Evolutionary conservation across 2,113 vertebrate genomes (phyloP).

Genomic region (Alexandromys fortis): DNA sequence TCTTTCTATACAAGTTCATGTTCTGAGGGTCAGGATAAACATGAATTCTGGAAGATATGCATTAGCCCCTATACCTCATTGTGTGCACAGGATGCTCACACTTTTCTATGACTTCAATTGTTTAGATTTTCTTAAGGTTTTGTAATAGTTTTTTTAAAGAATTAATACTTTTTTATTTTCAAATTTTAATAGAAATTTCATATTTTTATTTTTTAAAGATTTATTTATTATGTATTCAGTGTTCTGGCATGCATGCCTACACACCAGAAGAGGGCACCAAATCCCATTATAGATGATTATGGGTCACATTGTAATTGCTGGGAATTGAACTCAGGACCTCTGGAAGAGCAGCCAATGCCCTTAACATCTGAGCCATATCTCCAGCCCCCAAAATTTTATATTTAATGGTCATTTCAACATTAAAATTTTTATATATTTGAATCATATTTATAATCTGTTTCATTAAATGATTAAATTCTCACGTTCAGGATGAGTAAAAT

Average conservation of each 20-base stretch:
- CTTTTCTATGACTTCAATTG: not conserved
- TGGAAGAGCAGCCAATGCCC: no score
- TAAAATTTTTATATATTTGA: no score
- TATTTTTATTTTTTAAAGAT: no score
- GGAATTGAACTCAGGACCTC: no score
- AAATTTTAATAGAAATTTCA: not conserved
- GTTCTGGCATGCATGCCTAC: no score
- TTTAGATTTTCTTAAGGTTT: not conserved
- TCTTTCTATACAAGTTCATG: not conserved
- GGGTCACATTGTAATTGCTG: no score
- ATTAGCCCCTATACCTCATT: not conserved
- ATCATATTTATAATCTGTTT: not conserved
- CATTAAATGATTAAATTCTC: not conserved
- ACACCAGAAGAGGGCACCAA: no score
- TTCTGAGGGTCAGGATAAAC: not conserved
- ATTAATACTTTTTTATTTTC: not conserved
- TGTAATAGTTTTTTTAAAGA: not conserved
- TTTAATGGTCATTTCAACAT: not conserved
- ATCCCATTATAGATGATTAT: no score
- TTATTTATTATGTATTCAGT: no score
- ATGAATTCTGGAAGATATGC: not conserved
- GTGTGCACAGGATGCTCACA: not conserved
- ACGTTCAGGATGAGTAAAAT: not conserved
- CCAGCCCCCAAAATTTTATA: not conserved
- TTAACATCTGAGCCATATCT: no score